These are phyloP conservation scores for Enteromius afrohamiltoni DNA, from an alignment of 2,797 vertebrate species.

Conservation along the genomic window DNA sequence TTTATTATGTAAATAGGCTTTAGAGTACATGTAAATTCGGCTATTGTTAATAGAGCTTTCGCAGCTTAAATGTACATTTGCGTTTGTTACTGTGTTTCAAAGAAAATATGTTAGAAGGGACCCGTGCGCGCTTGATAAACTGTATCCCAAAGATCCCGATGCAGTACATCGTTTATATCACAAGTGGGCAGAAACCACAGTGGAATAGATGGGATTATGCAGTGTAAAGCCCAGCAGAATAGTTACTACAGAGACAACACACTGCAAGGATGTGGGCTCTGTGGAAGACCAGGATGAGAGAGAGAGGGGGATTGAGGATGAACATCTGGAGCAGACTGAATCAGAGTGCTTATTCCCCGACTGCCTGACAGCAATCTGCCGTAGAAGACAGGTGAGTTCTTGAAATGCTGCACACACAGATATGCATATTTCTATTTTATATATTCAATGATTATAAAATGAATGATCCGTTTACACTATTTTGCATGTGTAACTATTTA, in stretches of 20 bases:
- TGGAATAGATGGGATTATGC: neutral
- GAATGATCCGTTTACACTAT: neutral
- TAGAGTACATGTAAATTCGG: neutral
- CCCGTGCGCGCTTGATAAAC: neutral
- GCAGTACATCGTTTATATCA: slow-evolving; percentile 21
- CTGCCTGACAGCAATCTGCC: slow-evolving; percentile 21
- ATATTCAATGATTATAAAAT: neutral
- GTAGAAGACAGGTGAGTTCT: slow-evolving; percentile 38
- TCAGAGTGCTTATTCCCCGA: slow-evolving; percentile 4
- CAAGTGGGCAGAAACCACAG: slow-evolving; percentile 43
- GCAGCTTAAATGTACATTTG: neutral
- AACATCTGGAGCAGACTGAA: slow-evolving; percentile 37
- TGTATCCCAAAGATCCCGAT: neutral
- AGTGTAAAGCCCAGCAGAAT: slow-evolving; percentile 48
- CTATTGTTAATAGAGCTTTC: neutral
- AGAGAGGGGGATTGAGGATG: neutral
- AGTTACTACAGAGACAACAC: slow-evolving; percentile 2
- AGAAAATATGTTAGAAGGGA: neutral
- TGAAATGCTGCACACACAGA: slow-evolving; percentile 12
- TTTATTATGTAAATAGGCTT: neutral
- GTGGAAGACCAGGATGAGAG: neutral
- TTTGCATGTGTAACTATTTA: neutral
- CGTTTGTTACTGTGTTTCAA: neutral
- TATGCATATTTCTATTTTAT: neutral
- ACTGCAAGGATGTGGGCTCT: slow-evolving; percentile 6